These are phyloP conservation scores for Coturnix japonica DNA, from an alignment of 2,113 vertebrate species.

Conservation along the genomic window DNA sequence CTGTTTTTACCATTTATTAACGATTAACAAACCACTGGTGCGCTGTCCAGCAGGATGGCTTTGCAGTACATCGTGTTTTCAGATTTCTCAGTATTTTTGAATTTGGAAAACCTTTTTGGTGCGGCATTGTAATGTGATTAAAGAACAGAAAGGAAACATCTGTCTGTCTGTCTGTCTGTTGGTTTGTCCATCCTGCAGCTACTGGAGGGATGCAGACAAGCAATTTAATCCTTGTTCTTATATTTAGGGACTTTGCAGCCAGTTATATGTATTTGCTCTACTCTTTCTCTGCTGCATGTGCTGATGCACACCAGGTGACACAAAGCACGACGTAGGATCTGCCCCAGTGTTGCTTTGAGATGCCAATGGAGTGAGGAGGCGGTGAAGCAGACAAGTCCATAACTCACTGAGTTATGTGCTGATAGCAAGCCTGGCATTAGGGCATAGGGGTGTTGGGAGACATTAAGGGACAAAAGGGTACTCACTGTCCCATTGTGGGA, in stretches of 20 bases:
- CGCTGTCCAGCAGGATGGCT: neutral
- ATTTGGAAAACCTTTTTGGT: neutral
- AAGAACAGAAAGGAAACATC: neutral
- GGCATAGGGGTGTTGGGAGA: neutral
- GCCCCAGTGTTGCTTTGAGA: neutral
- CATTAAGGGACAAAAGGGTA: neutral
- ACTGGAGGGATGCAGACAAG: neutral
- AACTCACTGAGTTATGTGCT: rapidly evolving
- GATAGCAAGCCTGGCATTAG: neutral
- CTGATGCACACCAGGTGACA: neutral
- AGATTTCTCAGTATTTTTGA: neutral
- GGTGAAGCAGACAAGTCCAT: rapidly evolving
- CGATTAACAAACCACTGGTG: neutral
- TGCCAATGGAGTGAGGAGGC: neutral
- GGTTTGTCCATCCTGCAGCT: neutral
- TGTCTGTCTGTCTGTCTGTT: neutral
- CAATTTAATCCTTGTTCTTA: neutral
- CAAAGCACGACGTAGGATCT: rapidly evolving
- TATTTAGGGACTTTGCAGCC: neutral
- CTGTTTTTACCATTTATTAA: neutral
- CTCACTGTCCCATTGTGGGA: neutral
- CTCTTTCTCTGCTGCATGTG: neutral
- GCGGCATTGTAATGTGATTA: neutral
- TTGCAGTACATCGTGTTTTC: neutral
- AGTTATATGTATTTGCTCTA: neutral